Conservation (phyloP, 2,888 invertebrate genomes). For the Polietes domitor region DNA sequence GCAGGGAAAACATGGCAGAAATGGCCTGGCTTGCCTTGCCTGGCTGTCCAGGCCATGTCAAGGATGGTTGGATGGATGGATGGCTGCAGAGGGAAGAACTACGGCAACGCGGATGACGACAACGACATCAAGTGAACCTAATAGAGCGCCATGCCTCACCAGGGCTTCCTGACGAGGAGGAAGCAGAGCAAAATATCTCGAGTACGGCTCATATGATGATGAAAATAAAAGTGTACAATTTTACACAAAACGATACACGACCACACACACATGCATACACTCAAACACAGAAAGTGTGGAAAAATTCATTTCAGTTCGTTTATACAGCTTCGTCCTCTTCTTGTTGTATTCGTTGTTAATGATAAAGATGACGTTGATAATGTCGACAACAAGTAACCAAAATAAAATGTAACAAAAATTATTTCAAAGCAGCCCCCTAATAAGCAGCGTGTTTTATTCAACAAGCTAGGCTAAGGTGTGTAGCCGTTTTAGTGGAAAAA, state of each 20-base stretch:
- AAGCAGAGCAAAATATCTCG: not conserved
- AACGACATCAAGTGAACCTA: constrained; percentile 1
- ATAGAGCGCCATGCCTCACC: constrained; percentile 34
- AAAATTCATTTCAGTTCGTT: not conserved
- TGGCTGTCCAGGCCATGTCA: constrained; percentile 5
- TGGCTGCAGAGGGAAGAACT: not conserved
- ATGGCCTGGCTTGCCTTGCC: not conserved
- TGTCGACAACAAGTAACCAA: too few species aligned
- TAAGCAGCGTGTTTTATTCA: too few species aligned
- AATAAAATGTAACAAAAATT: too few species aligned
- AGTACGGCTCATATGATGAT: not conserved
- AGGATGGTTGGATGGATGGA: not conserved
- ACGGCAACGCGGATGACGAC: not conserved
- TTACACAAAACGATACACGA: not conserved
- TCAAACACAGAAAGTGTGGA: not conserved
- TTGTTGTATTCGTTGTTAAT: not conserved
- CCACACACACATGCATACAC: not conserved
- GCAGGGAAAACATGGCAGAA: not conserved
- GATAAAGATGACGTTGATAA: not conserved
- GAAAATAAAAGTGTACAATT: constrained; percentile 42
- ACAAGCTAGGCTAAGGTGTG: too few species aligned
- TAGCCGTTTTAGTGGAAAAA: too few species aligned
- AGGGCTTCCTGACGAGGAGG: constrained; percentile 11
- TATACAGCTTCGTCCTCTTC: not conserved
- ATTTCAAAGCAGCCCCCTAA: too few species aligned